Percentiles rank a stretch among this genome's conserved stretches.
These are phyloP conservation scores for Drosophila simulans DNA, from an alignment of 1,140 invertebrate genomes.

Conservation along the genomic window DNA sequence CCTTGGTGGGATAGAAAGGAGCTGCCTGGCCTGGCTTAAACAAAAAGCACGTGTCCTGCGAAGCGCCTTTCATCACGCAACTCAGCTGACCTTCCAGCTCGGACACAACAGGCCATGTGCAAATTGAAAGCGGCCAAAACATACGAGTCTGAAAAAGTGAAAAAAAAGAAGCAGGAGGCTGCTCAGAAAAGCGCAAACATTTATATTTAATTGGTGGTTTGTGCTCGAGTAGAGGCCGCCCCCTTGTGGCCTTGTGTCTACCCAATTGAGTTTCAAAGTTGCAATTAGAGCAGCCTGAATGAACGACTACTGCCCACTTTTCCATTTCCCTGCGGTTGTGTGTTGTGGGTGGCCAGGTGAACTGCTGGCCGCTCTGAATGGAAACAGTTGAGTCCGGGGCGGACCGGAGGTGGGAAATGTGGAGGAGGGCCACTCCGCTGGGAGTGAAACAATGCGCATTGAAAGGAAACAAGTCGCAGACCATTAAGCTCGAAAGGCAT, in stretches of 20 bases:
- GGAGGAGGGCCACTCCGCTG: conserved; percentile 9
- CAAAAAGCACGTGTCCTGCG: conserved; percentile 72
- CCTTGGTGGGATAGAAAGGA: conserved; percentile 35
- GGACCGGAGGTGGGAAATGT: not conserved
- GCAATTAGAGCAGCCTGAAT: conserved; percentile 78
- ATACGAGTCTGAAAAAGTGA: conserved; percentile 2
- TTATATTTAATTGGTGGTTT: conserved; percentile 76
- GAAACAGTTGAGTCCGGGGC: conserved; percentile 70
- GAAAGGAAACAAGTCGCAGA: conserved; percentile 79
- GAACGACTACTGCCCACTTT: conserved; percentile 53
- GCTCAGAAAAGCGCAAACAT: conserved; percentile 73
- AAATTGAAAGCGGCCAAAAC: conserved; percentile 47
- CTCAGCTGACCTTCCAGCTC: conserved; percentile 61
- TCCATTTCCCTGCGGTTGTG: no score
- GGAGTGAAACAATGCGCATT: conserved; percentile 65
- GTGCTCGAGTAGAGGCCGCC: conserved; percentile 42
- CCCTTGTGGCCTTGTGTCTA: conserved; percentile 51
- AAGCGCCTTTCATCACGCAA: conserved; percentile 27
- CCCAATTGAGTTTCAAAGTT: conserved; percentile 82
- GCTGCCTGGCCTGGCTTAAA: conserved; percentile 43
- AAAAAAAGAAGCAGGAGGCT: conserved; percentile 7
- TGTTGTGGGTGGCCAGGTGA: conserved; percentile 16
- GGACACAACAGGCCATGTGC: conserved; percentile 50
- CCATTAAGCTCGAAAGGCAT: conserved; percentile 63
- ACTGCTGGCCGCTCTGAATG: conserved; percentile 52